These are phyloP conservation scores for Karalla daura DNA, from an alignment of 2,797 vertebrate species.

Conservation along the genomic window DNA sequence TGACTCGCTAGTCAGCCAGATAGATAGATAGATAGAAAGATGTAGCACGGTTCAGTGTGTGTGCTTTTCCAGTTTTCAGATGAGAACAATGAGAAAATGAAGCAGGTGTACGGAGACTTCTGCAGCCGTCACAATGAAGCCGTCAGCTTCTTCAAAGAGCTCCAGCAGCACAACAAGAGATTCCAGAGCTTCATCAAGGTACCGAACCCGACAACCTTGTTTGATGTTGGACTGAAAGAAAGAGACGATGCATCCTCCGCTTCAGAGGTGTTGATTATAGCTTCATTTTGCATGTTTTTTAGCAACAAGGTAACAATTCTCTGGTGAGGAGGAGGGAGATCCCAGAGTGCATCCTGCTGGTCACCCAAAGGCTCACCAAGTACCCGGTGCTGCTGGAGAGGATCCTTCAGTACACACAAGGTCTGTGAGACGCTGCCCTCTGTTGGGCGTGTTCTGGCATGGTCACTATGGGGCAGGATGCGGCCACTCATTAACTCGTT, in stretches of 20 bases:
- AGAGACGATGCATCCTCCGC: too few relatives aligned
- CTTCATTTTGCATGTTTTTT: constrained; percentile 41
- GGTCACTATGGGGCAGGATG: neutral
- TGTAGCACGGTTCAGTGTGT: too few relatives aligned
- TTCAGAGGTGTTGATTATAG: too few relatives aligned
- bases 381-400: constrained; percentile 97
- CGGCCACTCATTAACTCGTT: too few relatives aligned
- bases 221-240: neutral
- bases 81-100: constrained; percentile 92
- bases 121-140: constrained; percentile 96
- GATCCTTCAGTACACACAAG: constrained; percentile 91
- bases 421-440: constrained; percentile 76
- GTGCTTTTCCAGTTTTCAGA: constrained; percentile 94
- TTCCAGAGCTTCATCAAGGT: constrained; percentile 97
- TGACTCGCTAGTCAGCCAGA: too few relatives aligned
- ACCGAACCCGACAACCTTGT: constrained; percentile 6
- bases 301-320: constrained; percentile 95
- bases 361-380: constrained; percentile 97
- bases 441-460: constrained; percentile 31
- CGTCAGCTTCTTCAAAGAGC: constrained; percentile 94
- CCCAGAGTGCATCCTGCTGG: constrained; percentile 95
- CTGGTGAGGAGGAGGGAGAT: constrained; percentile 92
- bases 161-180: constrained; percentile 94
- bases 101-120: constrained; percentile 93
- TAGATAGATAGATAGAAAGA: too few relatives aligned